Conservation (phyloP, 30 jellyfish, hydroid and myxozoan genomes). For the Sanderia malayensis region DNA sequence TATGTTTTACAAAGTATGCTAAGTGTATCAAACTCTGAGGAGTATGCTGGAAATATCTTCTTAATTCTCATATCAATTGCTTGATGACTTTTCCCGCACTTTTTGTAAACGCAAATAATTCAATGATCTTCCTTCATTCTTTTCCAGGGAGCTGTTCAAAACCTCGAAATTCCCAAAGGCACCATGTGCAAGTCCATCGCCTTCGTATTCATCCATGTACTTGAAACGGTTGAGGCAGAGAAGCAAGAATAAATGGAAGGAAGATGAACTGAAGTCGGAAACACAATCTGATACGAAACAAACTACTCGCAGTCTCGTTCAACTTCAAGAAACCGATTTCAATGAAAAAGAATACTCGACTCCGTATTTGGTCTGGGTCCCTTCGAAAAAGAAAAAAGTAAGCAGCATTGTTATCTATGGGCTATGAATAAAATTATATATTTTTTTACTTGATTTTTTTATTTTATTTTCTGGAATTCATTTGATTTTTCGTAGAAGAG, state of each 20-base stretch:
- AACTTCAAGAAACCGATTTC: conserved; percentile 15
- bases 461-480: no score
- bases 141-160: conserved; percentile 7
- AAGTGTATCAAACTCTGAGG: no score
- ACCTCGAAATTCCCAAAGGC: conserved; percentile 30
- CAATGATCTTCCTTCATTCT: no score
- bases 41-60: no score
- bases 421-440: no score
- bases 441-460: no score
- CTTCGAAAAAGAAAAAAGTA: conserved; percentile 40
- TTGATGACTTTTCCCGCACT: no score
- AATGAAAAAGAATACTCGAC: not conserved
- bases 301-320: conserved; percentile 22
- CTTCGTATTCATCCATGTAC: conserved; percentile 37
- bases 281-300: not conserved
- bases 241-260: not conserved
- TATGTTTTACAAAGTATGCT: no score
- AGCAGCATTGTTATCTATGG: no score
- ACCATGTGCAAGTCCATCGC: conserved; percentile 51
- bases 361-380: conserved; percentile 57
- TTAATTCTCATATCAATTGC: no score
- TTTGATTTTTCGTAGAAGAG: not conserved
- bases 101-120: no score
- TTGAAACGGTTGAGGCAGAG: conserved; percentile 4
- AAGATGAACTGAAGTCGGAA: not conserved